Percentiles rank a stretch among this genome's conserved stretches.
phyloP scores from a whole-genome alignment of 2,797 vertebrate genomes.

The Sylvilagus floridanus region DNA sequence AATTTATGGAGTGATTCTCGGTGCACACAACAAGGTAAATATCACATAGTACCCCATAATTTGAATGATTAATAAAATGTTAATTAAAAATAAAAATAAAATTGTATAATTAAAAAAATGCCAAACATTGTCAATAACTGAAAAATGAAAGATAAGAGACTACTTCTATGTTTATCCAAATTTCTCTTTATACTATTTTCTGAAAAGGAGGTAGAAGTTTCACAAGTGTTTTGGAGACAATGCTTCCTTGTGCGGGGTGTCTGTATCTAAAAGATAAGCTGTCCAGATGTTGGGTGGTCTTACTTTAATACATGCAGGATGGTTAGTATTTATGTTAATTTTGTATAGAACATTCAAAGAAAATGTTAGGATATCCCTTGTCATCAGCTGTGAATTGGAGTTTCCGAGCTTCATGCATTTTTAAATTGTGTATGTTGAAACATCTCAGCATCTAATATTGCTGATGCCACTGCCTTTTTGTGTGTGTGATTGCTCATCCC shows the following conservation, averaged over 20 bases:
- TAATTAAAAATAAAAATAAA: too few relatives aligned
- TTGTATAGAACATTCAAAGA: conserved; percentile 70
- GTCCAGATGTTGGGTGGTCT: conserved; percentile 73
- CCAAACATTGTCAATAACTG: conserved; percentile 22
- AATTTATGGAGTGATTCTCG: too few relatives aligned
- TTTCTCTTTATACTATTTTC: conserved; percentile 59
- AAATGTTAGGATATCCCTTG: conserved; percentile 76
- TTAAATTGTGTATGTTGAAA: conserved; percentile 74
- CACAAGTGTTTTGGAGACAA: conserved; percentile 57
- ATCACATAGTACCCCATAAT: too few relatives aligned
- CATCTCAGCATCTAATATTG: conserved; percentile 78
- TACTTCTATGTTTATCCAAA: conserved; percentile 35
- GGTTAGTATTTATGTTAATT: conserved; percentile 76
- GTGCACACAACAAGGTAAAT: too few relatives aligned
- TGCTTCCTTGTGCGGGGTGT: conserved; percentile 66
- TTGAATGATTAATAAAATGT: too few relatives aligned
- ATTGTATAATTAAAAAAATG: not conserved
- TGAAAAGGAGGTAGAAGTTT: conserved; percentile 57
- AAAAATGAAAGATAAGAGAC: conserved; percentile 52
- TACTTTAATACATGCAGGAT: conserved; percentile 68
- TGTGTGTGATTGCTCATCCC: conserved; percentile 72
- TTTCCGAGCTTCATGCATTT: conserved; percentile 75
- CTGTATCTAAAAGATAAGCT: conserved; percentile 69
- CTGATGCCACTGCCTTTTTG: conserved; percentile 66
- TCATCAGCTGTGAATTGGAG: conserved; percentile 70